Base-by-base conservation (phyloP, 2,888 invertebrate species). In the Caenorhabditis macrosperma region DNA sequence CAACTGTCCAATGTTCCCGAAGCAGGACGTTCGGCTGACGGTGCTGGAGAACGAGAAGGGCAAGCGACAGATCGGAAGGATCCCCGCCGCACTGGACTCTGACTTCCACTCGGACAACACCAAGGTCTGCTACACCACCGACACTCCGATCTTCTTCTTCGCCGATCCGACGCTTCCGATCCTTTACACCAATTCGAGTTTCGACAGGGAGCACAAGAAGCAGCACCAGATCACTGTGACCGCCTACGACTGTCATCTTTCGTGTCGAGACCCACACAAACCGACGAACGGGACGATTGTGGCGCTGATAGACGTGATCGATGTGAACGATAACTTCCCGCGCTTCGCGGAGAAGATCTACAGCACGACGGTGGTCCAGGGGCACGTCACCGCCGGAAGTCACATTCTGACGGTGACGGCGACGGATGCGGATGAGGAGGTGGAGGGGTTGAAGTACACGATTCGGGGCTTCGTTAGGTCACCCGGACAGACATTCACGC, bases 311-410 rank as follows among this genome's bases (percentile, higher is more conserved):
- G 79, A 81, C 24, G 76, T 85, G 0, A 48, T 76, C 22, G 87
- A 87, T 66, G 82, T 85, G 10, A 88, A 88, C 52, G 88, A 88
- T 68, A 88, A 88, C 55, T 81, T 82, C 41, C 88, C 88, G 1
- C 57, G 68, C 35, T 87, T 88, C 55, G 30, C 74, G 0, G 75
- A 86, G 46, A 82, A 78, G 57, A 60, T 64, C 20, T 85, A 79
- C 61, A 54, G 61, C 0, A 68, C 80, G 10, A 85, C 85, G 0
- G 69, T 85, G n/a, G 82, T 85, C 4, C 84, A 84, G 67, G 84
- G 84, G 9, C 84, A 84, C 35, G 76, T 67, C 2, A 66, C 74
- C 0, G 67, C 74, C 35, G 85, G 85, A 38, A 75, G 78, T 67
- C 84, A 83, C 33, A 52, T 85, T 38, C 54, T 82, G 15, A 81